Evolutionary conservation across 1,140 invertebrate species (phyloP).

Genomic region (Diachasma alloeum): DNA sequence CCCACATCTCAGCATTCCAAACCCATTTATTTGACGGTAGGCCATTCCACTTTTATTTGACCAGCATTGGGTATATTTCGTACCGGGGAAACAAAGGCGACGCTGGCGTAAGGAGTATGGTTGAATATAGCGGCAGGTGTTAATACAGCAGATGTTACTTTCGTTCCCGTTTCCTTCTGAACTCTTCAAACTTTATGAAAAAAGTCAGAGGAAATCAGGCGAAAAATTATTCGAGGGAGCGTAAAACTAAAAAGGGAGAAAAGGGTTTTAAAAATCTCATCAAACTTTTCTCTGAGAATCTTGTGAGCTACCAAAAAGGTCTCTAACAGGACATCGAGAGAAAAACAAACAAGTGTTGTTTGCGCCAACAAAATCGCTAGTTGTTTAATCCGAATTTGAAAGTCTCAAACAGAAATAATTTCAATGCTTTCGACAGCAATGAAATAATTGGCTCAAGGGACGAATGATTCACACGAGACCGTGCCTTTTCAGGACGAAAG

Average conservation of each 20-base stretch:
- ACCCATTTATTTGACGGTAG: constrained; percentile 24
- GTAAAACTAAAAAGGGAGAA: background rate
- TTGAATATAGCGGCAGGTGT: constrained; percentile 47
- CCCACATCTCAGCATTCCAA: background rate
- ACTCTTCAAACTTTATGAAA: background rate
- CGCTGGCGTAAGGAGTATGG: constrained; percentile 11
- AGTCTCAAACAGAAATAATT: too few species aligned
- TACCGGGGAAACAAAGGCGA: constrained; percentile 27
- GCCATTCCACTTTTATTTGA: constrained; percentile 27
- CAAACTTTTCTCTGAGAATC: too few species aligned
- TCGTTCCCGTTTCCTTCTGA: constrained; percentile 12
- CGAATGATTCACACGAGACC: too few species aligned
- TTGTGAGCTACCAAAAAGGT: too few species aligned
- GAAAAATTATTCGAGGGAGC: background rate
- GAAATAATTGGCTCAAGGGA: too few species aligned
- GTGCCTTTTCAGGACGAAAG: too few species aligned
- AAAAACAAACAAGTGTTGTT: too few species aligned
- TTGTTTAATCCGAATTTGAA: too few species aligned
- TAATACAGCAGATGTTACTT: constrained; percentile 44
- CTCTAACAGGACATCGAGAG: too few species aligned
- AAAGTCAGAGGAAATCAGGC: background rate
- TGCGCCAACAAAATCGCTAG: too few species aligned
- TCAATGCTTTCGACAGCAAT: too few species aligned
- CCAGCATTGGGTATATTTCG: constrained; percentile 11
- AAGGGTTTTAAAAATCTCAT: too few species aligned